These are phyloP conservation scores for Microcebus lehilahytsara DNA, from an alignment of 2,113 vertebrate genomes.

Conservation along the genomic window DNA sequence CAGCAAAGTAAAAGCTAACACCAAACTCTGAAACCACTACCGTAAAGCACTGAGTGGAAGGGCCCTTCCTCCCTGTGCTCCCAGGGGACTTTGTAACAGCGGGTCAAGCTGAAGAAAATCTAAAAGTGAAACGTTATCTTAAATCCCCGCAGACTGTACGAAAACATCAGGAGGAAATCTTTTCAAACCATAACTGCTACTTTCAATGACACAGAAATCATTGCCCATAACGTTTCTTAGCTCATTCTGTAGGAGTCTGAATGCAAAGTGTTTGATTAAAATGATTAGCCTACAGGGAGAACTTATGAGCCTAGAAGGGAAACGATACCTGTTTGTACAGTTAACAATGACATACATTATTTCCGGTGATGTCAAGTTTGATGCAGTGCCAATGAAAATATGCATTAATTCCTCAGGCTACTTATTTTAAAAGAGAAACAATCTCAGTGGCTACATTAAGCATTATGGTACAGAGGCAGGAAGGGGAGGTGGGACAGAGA, in stretches of 20 bases:
- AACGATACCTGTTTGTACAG: neutral
- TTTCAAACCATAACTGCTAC: neutral
- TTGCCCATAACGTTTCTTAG: neutral
- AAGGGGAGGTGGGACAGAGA: neutral
- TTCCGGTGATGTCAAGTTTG: conserved; percentile 4
- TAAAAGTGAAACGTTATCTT: neutral
- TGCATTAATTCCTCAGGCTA: neutral
- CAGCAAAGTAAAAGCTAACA: conserved; percentile 63
- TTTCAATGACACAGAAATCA: neutral
- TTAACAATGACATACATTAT: neutral
- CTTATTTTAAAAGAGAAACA: neutral
- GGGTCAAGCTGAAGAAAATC: neutral
- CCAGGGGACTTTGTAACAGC: neutral
- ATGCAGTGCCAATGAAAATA: conserved; percentile 36
- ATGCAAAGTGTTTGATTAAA: conserved; percentile 20
- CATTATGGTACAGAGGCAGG: conserved; percentile 35
- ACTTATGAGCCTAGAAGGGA: neutral
- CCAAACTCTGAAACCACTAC: conserved; percentile 63
- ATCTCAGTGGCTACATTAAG: neutral
- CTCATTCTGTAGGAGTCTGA: neutral
- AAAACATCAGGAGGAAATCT: neutral
- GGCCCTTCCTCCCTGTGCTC: neutral
- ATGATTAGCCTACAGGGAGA: neutral
- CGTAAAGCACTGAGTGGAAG: conserved; percentile 62
- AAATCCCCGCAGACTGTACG: neutral